These are phyloP conservation scores for Brachionus rubens DNA, from an alignment of 1,140 invertebrate species.

Conservation along the genomic window DNA sequence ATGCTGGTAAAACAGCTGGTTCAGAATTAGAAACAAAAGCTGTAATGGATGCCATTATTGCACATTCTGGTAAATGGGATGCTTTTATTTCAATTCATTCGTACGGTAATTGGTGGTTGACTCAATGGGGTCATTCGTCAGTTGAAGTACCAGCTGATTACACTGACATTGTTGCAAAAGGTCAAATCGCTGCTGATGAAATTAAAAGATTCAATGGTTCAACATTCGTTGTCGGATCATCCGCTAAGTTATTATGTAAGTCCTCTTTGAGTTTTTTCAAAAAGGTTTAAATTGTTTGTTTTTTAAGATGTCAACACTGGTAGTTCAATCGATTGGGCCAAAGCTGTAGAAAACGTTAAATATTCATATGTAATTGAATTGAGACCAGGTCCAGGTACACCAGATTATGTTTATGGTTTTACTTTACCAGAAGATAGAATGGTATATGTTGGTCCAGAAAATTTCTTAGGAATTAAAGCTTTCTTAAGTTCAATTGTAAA, in stretches of 20 bases:
- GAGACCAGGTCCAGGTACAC: slow-evolving; percentile 29
- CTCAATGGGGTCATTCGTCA: slow-evolving; percentile 25
- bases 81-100: slow-evolving; percentile 42
- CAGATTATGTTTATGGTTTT: slow-evolving; percentile 32
- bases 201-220: slow-evolving; percentile 27
- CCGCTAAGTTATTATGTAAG: slow-evolving; percentile 37
- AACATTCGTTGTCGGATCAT: slow-evolving; percentile 18
- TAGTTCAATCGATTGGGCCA: slow-evolving; percentile 49
- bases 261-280: background rate
- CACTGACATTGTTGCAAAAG: slow-evolving; percentile 19
- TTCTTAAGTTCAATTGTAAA: background rate
- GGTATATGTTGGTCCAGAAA: slow-evolving; percentile 11
- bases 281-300: background rate
- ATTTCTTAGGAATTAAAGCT: slow-evolving; percentile 19
- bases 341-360: slow-evolving; percentile 47
- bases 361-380: slow-evolving; percentile 50
- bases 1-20: slow-evolving; percentile 10
- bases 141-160: background rate
- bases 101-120: slow-evolving; percentile 37
- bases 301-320: slow-evolving; percentile 46
- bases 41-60: slow-evolving; percentile 23
- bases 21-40: slow-evolving; percentile 44
- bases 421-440: slow-evolving; percentile 38
- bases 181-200: slow-evolving; percentile 16
- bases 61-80: slow-evolving; percentile 4